Conservation (phyloP, 2,888 invertebrate species). For the Hirtodrosophila duncani region DNA sequence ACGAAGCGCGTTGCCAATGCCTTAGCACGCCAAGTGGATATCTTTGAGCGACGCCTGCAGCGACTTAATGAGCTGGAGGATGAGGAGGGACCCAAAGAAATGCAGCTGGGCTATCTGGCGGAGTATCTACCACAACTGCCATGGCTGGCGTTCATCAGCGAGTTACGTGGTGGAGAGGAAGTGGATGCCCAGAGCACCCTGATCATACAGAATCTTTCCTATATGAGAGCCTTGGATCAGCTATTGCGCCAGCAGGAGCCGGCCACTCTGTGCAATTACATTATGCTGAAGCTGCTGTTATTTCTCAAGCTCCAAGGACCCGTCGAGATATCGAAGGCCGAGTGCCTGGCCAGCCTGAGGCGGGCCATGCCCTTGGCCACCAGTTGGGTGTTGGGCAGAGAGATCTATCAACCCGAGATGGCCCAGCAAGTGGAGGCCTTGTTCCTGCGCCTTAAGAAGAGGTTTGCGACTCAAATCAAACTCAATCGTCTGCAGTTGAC, state of each 20-base stretch:
- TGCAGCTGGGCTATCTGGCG: slow-evolving; percentile 72
- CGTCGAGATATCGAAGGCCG: slow-evolving; percentile 64
- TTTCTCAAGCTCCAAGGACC: slow-evolving; percentile 72
- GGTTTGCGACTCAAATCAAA: slow-evolving; percentile 53
- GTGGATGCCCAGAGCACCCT: slow-evolving; percentile 63
- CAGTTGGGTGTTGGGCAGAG: slow-evolving; percentile 68
- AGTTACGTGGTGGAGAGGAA: slow-evolving; percentile 49
- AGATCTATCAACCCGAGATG: slow-evolving; percentile 52
- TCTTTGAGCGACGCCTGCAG: slow-evolving; percentile 69
- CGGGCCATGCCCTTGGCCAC: slow-evolving; percentile 74
- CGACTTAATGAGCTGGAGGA: slow-evolving; percentile 66
- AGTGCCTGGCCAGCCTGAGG: slow-evolving; percentile 69
- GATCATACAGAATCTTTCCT: slow-evolving; percentile 71
- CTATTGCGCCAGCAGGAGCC: slow-evolving; percentile 54
- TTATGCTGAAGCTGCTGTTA: slow-evolving; percentile 72
- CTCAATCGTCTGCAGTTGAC: slow-evolving; percentile 68
- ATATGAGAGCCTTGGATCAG: slow-evolving; percentile 62
- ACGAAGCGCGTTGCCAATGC: slow-evolving; percentile 68
- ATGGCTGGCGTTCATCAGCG: slow-evolving; percentile 63
- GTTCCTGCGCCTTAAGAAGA: slow-evolving; percentile 58
- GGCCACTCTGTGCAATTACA: slow-evolving; percentile 68
- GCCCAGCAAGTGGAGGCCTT: slow-evolving; percentile 53
- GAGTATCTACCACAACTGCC: slow-evolving; percentile 69
- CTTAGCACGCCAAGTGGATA: slow-evolving; percentile 63
- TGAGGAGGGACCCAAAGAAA: slow-evolving; percentile 71